These are phyloP conservation scores for Brachypteracias leptosomus DNA, from an alignment of 2,113 vertebrate species.

Conservation along the genomic window DNA sequence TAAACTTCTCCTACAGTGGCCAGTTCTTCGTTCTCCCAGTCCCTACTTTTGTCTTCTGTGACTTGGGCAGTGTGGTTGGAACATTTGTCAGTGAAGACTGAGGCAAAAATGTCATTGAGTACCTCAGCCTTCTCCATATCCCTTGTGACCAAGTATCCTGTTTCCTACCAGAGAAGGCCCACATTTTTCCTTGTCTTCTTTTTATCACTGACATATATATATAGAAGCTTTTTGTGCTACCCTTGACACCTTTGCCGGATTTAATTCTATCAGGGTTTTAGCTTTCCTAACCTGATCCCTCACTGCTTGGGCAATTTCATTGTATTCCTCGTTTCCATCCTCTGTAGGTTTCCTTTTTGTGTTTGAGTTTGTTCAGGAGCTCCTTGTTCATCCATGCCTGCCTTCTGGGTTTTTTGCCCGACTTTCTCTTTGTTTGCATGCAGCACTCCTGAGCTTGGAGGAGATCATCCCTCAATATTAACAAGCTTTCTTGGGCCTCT, in stretches of 20 bases:
- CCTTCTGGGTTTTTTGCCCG: neutral
- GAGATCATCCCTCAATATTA: neutral
- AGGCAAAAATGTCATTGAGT: neutral
- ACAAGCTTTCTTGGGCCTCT: neutral
- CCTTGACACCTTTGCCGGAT: no score
- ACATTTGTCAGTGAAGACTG: neutral
- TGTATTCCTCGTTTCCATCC: neutral
- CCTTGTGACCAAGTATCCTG: neutral
- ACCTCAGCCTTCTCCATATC: neutral
- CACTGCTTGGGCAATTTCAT: neutral
- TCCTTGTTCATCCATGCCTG: neutral
- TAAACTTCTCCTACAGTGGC: neutral
- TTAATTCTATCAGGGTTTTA: neutral
- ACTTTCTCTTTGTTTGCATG: neutral
- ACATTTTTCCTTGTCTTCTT: neutral
- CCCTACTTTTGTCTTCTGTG: neutral
- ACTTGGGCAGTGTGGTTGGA: neutral
- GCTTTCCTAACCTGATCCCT: neutral
- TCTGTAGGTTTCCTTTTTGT: neutral
- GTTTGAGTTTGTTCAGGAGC: neutral
- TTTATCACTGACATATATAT: neutral
- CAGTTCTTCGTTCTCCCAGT: neutral
- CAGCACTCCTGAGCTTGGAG: neutral
- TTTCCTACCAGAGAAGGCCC: neutral
- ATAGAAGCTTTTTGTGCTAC: neutral